These are phyloP conservation scores for Phainopepla nitens DNA, from an alignment of 2,113 vertebrate species.

Conservation along the genomic window DNA sequence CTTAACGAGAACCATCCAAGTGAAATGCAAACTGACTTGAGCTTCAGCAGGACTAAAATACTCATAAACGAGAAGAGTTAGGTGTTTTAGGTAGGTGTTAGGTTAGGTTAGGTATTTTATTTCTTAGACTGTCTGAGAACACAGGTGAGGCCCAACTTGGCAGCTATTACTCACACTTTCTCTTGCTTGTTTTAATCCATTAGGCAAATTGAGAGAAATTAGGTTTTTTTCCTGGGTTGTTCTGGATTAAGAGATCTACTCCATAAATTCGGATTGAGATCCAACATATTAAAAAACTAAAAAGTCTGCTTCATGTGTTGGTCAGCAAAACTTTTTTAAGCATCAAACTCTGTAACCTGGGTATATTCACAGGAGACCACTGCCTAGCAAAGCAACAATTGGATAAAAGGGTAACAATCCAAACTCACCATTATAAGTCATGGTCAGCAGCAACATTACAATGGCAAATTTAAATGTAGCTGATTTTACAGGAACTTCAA, in stretches of 20 bases:
- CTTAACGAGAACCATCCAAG: neutral
- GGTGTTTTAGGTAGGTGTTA: too few relatives aligned
- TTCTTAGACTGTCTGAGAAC: neutral
- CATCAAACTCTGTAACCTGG: neutral
- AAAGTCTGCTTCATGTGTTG: neutral
- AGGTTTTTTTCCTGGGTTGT: neutral
- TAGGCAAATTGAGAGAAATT: neutral
- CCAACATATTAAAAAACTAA: neutral
- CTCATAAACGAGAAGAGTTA: neutral
- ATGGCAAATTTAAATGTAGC: neutral
- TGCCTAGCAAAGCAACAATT: neutral
- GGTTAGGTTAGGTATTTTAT: neutral
- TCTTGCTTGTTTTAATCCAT: neutral
- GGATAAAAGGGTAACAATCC: neutral
- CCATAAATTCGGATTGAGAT: neutral
- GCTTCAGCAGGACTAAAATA: neutral
- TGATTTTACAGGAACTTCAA: conserved; percentile 8
- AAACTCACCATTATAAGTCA: neutral
- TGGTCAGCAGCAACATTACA: neutral
- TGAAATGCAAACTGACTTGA: neutral
- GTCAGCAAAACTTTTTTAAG: neutral
- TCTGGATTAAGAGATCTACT: neutral
- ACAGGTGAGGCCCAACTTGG: neutral
- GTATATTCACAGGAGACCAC: neutral
- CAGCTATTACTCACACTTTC: neutral